Base-by-base conservation (phyloP, 2,797 vertebrate species). In the Sylvia borin region DNA sequence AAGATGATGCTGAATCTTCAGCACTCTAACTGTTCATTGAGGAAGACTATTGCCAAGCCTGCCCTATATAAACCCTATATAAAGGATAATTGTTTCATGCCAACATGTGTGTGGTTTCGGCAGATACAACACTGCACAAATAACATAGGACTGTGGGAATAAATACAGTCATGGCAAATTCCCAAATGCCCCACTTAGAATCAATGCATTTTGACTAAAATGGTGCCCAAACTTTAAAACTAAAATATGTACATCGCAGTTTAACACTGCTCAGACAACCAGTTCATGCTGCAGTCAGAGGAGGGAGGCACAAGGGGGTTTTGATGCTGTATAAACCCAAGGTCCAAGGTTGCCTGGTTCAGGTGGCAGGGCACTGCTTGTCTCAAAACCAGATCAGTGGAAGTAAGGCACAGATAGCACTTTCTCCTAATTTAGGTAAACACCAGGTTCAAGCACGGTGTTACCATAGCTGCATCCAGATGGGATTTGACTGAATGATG, bases 11-110 rank as follows among this genome's bases (percentile, higher is more conserved):
- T 38, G 67, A 89, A 71, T 87, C 77, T 89, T 93, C 94, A 80
- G 88, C 43, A 66, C 54, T 68, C 13, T 36, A 75, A 90, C 75
- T 91, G 48, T 54, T 92, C 68, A 65, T 25, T 61, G 74, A 94
- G 85, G 83, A 67, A 95, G 82, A 58, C 45, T 77, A 72, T 29
- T 92, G 94, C 92, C 88, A 96, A 93, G 80, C 36, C 76, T 80
- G 64, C 64, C 86, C 88, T 92, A 5, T 90, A 71, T 65, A 95
- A 96, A 91, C 64, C 50, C 48, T 27, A 16, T 26, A 50, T 50
- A 50, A 50, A 38, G 45, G 53, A 38, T 77, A 85, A 87, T 84
- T 92, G 42, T 89, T 95, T 92, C 88, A 77, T 94, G 90, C 77
- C 88, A 89, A 80, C 50, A 58, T 32, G 77, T 74, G 64, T 1